A percentile compares a stretch with the other conserved stretches of the same genome.
Conservation (phyloP, 2,797 vertebrate genomes). For the Pterois miles region DNA sequence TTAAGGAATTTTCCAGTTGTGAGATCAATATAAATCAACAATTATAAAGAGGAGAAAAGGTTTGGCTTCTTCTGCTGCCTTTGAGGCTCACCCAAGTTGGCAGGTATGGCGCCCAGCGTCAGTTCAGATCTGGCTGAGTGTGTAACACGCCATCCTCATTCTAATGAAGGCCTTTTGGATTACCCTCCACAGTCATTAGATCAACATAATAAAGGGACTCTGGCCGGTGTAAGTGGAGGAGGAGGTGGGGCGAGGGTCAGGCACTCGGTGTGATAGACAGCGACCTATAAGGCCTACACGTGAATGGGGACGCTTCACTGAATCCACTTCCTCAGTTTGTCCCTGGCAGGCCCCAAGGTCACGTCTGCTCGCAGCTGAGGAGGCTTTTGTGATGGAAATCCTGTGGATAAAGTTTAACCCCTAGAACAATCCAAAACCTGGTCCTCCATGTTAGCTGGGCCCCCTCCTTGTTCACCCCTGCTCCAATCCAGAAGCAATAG, state of each 20-base stretch:
- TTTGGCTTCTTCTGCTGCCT: background rate
- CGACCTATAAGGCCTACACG: constrained; percentile 69
- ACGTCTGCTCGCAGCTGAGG: constrained; percentile 69
- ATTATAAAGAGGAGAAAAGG: background rate
- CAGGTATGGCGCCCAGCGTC: constrained; percentile 55
- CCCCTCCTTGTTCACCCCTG: constrained; percentile 18
- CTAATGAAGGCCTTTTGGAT: constrained; percentile 68
- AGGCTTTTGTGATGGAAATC: constrained; percentile 84
- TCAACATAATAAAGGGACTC: constrained; percentile 81
- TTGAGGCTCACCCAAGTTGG: constrained; percentile 48
- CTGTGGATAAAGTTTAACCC: constrained; percentile 78
- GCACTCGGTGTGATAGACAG: constrained; percentile 66
- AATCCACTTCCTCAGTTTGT: constrained; percentile 76
- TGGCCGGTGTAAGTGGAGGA: constrained; percentile 55
- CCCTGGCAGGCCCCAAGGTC: constrained; percentile 78
- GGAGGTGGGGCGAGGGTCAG: constrained; percentile 50
- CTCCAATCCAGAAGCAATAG: constrained; percentile 46
- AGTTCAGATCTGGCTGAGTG: constrained; percentile 45
- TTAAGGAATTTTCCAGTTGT: constrained; percentile 8
- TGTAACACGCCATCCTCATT: constrained; percentile 59
- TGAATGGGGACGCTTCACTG: constrained; percentile 71
- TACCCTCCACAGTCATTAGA: constrained; percentile 76
- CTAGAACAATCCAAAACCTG: constrained; percentile 71
- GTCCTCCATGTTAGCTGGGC: constrained; percentile 54
- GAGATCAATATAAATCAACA: constrained; percentile 20